Conservation (phyloP, 2,888 invertebrate species). For the Carcina quercana region DNA sequence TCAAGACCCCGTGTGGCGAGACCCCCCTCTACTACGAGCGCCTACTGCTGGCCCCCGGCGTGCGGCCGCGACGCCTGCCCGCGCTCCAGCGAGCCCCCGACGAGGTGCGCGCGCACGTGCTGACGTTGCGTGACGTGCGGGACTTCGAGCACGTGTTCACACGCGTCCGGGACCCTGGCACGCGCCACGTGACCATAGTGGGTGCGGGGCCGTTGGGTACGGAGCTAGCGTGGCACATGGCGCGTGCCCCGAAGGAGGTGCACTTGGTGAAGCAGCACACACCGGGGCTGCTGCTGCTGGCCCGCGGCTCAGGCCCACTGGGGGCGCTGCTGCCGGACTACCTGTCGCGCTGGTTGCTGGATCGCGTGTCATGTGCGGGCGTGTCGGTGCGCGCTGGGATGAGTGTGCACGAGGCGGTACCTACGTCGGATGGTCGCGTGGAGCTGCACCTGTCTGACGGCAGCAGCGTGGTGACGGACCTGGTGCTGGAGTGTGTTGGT, state of each 20-base stretch:
- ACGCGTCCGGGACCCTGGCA: conserved; percentile 39
- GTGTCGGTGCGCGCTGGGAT: too few species aligned
- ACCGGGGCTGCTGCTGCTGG: too few species aligned
- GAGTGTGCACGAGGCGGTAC: conserved; percentile 56
- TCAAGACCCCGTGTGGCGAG: conserved; percentile 48
- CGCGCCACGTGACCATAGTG: conserved; percentile 45
- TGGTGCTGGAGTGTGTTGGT: conserved; percentile 38
- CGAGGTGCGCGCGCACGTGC: conserved; percentile 39
- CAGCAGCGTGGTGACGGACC: conserved; percentile 43
- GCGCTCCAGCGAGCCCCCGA: conserved; percentile 44
- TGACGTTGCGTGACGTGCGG: conserved; percentile 40
- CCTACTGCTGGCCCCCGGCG: conserved; percentile 52
- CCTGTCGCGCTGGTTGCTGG: too few species aligned
- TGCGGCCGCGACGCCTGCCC: conserved; percentile 5
- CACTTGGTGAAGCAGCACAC: too few species aligned
- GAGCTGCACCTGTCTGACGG: conserved; percentile 55
- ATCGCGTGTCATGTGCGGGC: too few species aligned
- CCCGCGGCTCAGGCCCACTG: too few species aligned
- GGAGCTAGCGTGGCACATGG: conserved; percentile 54
- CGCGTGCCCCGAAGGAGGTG: too few species aligned
- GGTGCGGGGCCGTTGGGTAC: conserved; percentile 51
- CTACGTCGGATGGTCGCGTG: conserved; percentile 42
- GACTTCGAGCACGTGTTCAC: conserved; percentile 54
- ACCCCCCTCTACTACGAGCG: conserved; percentile 59
- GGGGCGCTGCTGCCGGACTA: too few species aligned